Conservation (phyloP, 1,140 invertebrate species). For the Rhyacophila brunnea region DNA sequence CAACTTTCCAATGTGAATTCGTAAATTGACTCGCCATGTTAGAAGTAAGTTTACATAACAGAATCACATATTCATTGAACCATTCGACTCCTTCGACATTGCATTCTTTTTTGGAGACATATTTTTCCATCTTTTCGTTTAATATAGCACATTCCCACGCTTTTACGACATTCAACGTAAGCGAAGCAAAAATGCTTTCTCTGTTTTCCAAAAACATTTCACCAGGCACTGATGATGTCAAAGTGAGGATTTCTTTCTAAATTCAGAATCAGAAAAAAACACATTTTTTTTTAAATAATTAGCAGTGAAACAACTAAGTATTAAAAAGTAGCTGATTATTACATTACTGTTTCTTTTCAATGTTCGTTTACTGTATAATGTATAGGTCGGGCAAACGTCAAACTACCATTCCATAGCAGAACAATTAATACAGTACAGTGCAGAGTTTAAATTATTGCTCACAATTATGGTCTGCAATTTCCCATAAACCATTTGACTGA, state of each 20-base stretch:
- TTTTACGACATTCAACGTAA: neutral
- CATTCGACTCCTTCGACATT: neutral
- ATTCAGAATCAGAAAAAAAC: neutral
- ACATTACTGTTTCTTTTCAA: no score
- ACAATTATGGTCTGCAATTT: no score
- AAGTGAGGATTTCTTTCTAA: neutral
- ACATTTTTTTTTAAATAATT: no score
- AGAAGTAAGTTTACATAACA: neutral
- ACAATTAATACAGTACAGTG: no score
- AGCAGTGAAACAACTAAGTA: no score
- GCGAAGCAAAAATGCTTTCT: neutral
- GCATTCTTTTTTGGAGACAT: neutral
- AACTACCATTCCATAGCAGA: no score
- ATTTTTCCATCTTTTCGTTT: neutral
- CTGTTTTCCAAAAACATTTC: neutral
- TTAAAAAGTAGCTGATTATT: neutral
- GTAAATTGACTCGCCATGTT: neutral
- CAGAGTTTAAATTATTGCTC: no score
- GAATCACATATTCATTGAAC: constrained; percentile 3
- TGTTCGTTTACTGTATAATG: no score
- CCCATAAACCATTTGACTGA: no score
- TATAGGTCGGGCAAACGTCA: no score
- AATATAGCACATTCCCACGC: neutral
- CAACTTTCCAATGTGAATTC: constrained; percentile 5
- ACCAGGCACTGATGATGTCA: neutral